These are phyloP conservation scores for Rhinogobio ventralis DNA, from an alignment of 2,797 vertebrate species.

Conservation along the genomic window DNA sequence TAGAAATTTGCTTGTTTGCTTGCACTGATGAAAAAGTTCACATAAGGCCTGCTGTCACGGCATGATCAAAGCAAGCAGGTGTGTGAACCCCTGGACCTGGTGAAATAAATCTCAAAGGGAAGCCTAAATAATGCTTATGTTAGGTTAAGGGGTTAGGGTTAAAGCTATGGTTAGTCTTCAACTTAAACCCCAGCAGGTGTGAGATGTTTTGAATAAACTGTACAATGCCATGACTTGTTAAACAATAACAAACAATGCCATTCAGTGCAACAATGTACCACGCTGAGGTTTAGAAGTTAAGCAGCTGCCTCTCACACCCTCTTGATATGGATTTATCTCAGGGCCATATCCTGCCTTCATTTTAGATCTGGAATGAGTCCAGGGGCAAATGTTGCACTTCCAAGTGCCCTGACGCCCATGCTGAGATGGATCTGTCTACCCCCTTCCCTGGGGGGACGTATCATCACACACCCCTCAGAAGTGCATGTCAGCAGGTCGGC, in stretches of 20 bases:
- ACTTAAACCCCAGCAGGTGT: constrained; percentile 28
- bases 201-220: neutral
- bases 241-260: constrained; percentile 33
- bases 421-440: constrained; percentile 22
- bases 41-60: neutral
- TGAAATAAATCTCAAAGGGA: constrained; percentile 8
- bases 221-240: neutral
- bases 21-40: neutral
- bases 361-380: constrained; percentile 35
- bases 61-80: constrained; percentile 22
- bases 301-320: constrained; percentile 40
- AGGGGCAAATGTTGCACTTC: constrained; percentile 33
- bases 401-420: constrained; percentile 30
- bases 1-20: neutral
- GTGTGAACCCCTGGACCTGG: neutral
- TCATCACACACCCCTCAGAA: constrained; percentile 41
- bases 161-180: constrained; percentile 10
- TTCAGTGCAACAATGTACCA: neutral
- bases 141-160: constrained; percentile 23
- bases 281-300: constrained; percentile 15
- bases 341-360: constrained; percentile 29
- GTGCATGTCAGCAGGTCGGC: constrained; percentile 45
- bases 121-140: neutral
- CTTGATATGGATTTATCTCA: constrained; percentile 40
- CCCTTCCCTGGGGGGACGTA: constrained; percentile 3